Percentiles rank a stretch among this genome's conserved stretches.
These are phyloP conservation scores for Eucera pruinosa DNA, from an alignment of 2,888 invertebrate species.

Conservation along the genomic window DNA sequence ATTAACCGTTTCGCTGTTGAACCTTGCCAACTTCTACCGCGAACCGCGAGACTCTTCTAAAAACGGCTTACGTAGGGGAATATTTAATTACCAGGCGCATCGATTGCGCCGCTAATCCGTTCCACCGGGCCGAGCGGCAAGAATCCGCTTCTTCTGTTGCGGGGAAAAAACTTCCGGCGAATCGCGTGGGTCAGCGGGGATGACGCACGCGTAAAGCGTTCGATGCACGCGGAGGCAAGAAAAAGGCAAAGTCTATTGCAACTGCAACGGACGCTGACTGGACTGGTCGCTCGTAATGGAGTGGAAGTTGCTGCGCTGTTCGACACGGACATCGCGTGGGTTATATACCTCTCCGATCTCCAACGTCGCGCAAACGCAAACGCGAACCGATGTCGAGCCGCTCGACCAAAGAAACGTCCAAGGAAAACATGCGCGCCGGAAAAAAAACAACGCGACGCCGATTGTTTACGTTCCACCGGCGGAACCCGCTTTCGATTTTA, in stretches of 20 bases:
- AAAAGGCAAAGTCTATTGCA: background rate
- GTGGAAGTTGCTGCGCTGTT: constrained; percentile 17
- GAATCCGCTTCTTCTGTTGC: background rate
- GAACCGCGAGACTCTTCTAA: too few relatives aligned
- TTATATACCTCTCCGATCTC: too few relatives aligned
- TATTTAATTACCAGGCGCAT: too few relatives aligned
- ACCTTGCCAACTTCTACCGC: too few relatives aligned
- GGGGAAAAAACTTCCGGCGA: background rate
- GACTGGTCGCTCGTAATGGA: background rate
- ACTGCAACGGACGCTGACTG: background rate
- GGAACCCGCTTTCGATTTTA: constrained; percentile 81
- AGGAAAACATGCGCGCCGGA: constrained; percentile 9
- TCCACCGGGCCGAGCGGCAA: background rate
- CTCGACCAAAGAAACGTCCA: background rate
- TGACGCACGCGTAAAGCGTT: background rate
- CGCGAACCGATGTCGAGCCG: constrained; percentile 20
- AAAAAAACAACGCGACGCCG: constrained; percentile 9
- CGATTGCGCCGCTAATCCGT: too few relatives aligned
- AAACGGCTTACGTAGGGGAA: too few relatives aligned
- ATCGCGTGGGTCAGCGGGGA: constrained; percentile 5
- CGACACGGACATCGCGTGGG: constrained; percentile 22
- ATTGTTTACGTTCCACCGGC: constrained; percentile 70
- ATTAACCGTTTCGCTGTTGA: too few relatives aligned
- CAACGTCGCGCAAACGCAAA: constrained; percentile 3
- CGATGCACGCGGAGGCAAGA: constrained; percentile 3